Base-by-base conservation (phyloP, 1,140 invertebrate genomes). In the Amyelois transitella region DNA sequence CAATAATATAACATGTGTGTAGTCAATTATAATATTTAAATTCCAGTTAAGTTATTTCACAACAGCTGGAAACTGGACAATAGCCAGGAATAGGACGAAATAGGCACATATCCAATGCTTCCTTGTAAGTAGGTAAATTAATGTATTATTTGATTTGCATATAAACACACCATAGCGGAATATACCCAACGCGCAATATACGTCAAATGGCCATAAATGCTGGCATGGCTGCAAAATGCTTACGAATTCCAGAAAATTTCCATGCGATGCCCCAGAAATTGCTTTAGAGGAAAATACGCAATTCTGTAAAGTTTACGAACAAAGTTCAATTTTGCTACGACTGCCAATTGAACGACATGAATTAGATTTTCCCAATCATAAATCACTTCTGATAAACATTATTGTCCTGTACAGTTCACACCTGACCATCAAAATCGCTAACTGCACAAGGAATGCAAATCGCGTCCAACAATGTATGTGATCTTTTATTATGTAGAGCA, bases 71-170 rank as follows among this genome's bases (percentile, higher is more conserved):
- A 18, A 51, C 75, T 82, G 80, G 80, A 75, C 44, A 10, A 44
- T 18, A 60, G 74, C 82, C 80, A 86, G 69, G 47, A 43, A 45
- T 43, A 51, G 62, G 57, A 51, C 52, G 58, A 32, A 64, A 63
- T 81, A 77, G 79, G 78, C 79, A 82, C 25, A 51, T 22, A 53
- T 76, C 82, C 82, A 83, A 59, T 70, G 54, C 69, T 86, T 86
- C 82, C 82, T 83, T 60, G 75, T 78, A 75, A 14, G 32, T 38
- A 38, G 32, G 32, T 38, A 38, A 58, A 75, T 59, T 72, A 63
- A 68, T 68, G 60, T 55, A 73, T n/a, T n/a, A n/a, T 81, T 67
- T 71, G 6, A 48, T 48, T 48, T 48, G 5, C n/a, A 20, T 38
- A 20, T 20, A 22, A 43, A 28, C 6, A n/a, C 7, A 43, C 68